These are phyloP conservation scores for Caiman crocodilus DNA, from an alignment of 2,797 vertebrate species.

Conservation along the genomic window DNA sequence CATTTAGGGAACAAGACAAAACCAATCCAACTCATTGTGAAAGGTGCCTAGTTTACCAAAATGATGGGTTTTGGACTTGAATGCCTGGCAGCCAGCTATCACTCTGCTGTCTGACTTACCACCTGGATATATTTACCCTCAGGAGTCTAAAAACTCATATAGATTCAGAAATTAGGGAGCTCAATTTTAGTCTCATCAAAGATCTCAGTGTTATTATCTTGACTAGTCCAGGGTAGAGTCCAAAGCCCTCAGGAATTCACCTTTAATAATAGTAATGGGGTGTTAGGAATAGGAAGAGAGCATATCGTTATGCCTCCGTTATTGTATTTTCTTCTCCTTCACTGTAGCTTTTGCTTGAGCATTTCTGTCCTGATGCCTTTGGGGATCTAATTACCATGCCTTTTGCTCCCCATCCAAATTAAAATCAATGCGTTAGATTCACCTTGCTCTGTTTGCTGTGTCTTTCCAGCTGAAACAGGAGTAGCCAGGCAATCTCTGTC, in stretches of 20 bases:
- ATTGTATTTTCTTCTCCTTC: not conserved
- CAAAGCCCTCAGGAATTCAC: constrained; percentile 40
- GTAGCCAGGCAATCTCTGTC: not conserved
- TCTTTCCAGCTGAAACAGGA: constrained; percentile 33
- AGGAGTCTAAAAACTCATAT: constrained; percentile 30
- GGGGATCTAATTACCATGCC: constrained; percentile 26
- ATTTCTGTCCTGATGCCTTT: not conserved
- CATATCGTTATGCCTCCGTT: constrained; percentile 3
- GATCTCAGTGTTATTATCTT: constrained; percentile 32
- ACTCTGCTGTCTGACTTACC: not conserved
- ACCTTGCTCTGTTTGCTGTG: constrained; percentile 52
- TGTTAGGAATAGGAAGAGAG: not conserved
- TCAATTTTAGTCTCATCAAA: not conserved
- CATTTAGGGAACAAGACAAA: not conserved
- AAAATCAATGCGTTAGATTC: constrained; percentile 54
- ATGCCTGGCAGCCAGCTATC: accelerated
- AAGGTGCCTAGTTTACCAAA: not conserved
- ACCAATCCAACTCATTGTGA: not conserved
- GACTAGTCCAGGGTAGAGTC: constrained; percentile 10
- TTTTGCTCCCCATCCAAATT: constrained; percentile 62
- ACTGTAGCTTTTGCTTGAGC: not conserved
- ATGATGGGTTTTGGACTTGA: not conserved
- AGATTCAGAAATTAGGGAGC: constrained; percentile 35
- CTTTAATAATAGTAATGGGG: constrained; percentile 29
- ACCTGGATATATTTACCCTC: not conserved